Percentiles rank a stretch among this genome's conserved stretches.
Evolutionary conservation across 2,888 invertebrate species (phyloP).

Genomic region (Sylvicola cinctus): DNA sequence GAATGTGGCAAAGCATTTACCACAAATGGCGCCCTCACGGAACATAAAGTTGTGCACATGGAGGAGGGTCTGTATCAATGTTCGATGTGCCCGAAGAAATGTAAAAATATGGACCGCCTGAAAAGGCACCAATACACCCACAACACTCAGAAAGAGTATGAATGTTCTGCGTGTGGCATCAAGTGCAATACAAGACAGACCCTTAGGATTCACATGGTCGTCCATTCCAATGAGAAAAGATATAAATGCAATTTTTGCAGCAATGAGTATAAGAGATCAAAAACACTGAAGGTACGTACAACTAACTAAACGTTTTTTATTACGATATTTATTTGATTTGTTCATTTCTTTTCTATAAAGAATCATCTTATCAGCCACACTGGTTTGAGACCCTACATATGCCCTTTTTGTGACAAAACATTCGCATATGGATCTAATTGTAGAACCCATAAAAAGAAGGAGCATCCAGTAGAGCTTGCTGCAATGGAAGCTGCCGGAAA

Average conservation of each 20-base stretch:
- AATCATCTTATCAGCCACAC: slow-evolving; percentile 23
- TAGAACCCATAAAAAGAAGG: slow-evolving; percentile 22
- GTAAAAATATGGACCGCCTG: slow-evolving; percentile 19
- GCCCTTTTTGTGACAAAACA: slow-evolving; percentile 22
- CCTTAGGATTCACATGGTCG: slow-evolving; percentile 25
- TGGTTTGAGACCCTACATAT: slow-evolving; percentile 22
- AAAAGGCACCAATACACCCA: slow-evolving; percentile 12
- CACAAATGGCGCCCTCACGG: slow-evolving; percentile 27
- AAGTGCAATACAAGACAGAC: slow-evolving; percentile 27
- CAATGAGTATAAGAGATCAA: slow-evolving; percentile 22
- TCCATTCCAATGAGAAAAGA: slow-evolving; percentile 20
- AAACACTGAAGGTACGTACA: slow-evolving; percentile 12
- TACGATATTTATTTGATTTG: too few species aligned
- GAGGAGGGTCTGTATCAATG: slow-evolving; percentile 27
- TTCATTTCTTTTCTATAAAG: slow-evolving; percentile 13
- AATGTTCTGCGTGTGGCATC: slow-evolving; percentile 24
- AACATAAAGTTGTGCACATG: slow-evolving; percentile 28
- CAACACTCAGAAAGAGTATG: slow-evolving; percentile 17
- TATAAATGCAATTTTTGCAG: slow-evolving; percentile 22
- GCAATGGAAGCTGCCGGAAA: slow-evolving; percentile 21
- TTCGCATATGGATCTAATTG: slow-evolving; percentile 26
- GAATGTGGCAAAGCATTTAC: slow-evolving; percentile 27
- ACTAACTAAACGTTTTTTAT: too few species aligned
- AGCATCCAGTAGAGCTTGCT: slow-evolving; percentile 22
- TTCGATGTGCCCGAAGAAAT: slow-evolving; percentile 18